These are phyloP conservation scores for Buceros bicornis DNA, from an alignment of 2,797 vertebrate species.

Conservation along the genomic window DNA sequence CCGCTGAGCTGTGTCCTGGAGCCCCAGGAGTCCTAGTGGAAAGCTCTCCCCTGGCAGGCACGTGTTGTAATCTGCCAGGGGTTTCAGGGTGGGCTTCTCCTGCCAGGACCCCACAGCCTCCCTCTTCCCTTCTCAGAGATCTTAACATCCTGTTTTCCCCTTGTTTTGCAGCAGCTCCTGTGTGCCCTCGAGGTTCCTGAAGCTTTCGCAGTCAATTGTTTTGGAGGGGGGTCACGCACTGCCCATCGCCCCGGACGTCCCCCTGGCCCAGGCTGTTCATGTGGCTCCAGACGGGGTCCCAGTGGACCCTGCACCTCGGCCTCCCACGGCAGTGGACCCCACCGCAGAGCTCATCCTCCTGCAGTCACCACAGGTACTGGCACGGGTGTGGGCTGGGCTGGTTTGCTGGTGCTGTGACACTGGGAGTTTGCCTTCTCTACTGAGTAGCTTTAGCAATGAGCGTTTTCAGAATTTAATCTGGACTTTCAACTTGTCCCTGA, in stretches of 20 bases:
- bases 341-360: conserved; percentile 69
- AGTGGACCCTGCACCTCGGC: conserved; percentile 56
- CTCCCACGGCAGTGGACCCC: conserved; percentile 80
- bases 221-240: conserved; percentile 88
- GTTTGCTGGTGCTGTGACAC: background rate
- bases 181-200: conserved; percentile 90
- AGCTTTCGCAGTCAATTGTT: conserved; percentile 88
- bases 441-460: background rate
- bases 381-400: background rate
- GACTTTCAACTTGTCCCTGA: background rate
- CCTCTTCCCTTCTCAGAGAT: background rate
- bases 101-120: background rate
- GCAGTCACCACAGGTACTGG: conserved; percentile 82
- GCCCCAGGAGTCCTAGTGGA: background rate
- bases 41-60: background rate
- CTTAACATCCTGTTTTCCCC: background rate
- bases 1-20: background rate
- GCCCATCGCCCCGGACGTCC: conserved; percentile 77
- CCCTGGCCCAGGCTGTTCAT: conserved; percentile 74
- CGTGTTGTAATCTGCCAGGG: accelerated
- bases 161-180: conserved; percentile 85
- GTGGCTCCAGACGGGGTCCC: conserved; percentile 41
- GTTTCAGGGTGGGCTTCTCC: accelerated
- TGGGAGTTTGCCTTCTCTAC: background rate
- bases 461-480: background rate